phyloP scores from a whole-genome alignment of 2,797 vertebrate genomes.

The Pseudocheirus occidentalis region DNA sequence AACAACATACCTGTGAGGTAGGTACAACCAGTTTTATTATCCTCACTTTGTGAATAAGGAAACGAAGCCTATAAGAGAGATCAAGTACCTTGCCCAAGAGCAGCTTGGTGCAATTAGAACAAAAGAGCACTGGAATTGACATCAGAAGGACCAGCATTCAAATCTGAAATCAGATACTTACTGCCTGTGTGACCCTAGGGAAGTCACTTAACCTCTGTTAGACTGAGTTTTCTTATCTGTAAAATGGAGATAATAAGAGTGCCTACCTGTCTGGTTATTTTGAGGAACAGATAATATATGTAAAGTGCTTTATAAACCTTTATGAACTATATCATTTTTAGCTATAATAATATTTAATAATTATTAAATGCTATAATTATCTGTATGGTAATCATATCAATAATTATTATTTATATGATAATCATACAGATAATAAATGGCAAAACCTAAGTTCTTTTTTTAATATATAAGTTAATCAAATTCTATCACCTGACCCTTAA shows the following conservation, averaged over 20 bases:
- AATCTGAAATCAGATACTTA: not conserved
- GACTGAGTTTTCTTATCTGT: not conserved
- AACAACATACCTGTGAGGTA: not conserved
- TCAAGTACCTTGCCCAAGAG: not conserved
- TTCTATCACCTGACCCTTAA: not conserved
- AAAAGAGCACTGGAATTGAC: not conserved
- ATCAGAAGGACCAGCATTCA: not conserved
- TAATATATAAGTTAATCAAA: not conserved
- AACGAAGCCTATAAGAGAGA: not conserved
- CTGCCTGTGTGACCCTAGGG: not conserved
- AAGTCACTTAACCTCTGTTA: not conserved
- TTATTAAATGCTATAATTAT: not conserved
- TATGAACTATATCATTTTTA: not conserved
- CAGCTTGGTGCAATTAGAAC: not conserved
- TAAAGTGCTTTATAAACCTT: not conserved
- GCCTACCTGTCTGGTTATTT: not conserved
- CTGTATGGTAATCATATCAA: not conserved
- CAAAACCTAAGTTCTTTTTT: not conserved
- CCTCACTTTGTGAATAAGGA: not conserved
- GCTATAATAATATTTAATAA: not conserved
- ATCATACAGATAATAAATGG: not conserved
- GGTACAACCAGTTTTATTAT: not conserved
- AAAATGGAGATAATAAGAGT: not conserved
- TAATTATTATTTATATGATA: not conserved
- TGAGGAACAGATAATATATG: not conserved